A percentile compares a stretch with the other conserved stretches of the same genome.
phyloP scores from a whole-genome alignment of 37 sponge, comb jelly and placozoan genomes.

The Theonella swinhoei region DNA sequence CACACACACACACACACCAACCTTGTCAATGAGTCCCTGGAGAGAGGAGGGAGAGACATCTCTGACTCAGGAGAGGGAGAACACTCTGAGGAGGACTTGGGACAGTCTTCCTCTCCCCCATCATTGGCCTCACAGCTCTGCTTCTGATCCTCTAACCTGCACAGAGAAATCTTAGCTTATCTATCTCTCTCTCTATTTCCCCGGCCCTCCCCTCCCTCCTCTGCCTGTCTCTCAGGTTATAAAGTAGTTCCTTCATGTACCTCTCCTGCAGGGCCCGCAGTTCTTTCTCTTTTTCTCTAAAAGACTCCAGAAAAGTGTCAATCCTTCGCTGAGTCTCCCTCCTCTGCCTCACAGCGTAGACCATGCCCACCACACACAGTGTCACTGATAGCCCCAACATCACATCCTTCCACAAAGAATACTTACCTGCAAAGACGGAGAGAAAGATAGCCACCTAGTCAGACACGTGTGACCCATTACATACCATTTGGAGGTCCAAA shows the following conservation, averaged over 20 bases:
- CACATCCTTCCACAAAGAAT: constrained; percentile 60
- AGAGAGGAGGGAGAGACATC: neutral
- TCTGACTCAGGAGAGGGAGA: neutral
- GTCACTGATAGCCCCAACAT: constrained; percentile 25
- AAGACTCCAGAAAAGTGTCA: constrained; percentile 49
- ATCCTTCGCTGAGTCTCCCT: constrained; percentile 16
- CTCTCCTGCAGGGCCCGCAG: constrained; percentile 38
- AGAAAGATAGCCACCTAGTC: neutral
- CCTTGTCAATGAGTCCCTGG: neutral
- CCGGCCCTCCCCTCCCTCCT: neutral
- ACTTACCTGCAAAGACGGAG: constrained; percentile 3
- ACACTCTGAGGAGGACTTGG: neutral
- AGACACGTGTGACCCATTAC: neutral
- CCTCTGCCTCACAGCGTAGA: constrained; percentile 48
- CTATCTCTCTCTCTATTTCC: neutral
- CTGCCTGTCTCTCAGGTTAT: neutral
- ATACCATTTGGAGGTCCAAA: constrained; percentile 74
- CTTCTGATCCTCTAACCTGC: neutral
- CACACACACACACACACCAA: too few species aligned
- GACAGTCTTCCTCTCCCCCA: constrained; percentile 1
- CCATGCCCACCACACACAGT: constrained; percentile 30
- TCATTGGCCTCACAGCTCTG: neutral
- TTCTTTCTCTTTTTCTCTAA: constrained; percentile 52
- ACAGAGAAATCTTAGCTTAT: neutral
- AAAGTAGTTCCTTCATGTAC: neutral